phyloP scores from a whole-genome alignment of 2,113 vertebrate species.

The Pitta sordida region DNA sequence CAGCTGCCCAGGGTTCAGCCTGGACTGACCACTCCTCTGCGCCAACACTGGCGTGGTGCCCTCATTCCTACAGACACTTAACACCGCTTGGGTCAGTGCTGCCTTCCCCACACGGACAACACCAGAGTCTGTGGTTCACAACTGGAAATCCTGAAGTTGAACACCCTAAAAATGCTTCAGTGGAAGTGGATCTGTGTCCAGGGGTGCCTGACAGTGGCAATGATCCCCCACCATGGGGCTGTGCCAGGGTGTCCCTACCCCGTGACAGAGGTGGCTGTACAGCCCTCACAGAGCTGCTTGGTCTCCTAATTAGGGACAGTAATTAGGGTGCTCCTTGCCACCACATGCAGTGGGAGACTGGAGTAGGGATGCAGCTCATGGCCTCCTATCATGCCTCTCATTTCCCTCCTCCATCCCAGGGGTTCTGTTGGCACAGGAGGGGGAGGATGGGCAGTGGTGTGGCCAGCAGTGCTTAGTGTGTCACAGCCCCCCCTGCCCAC shows the following conservation, averaged over 20 bases:
- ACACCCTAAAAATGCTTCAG: background rate
- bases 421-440: background rate
- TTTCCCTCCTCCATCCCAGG: background rate
- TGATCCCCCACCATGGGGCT: accelerated
- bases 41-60: accelerated
- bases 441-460: background rate
- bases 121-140: background rate
- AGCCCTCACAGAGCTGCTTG: accelerated
- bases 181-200: background rate
- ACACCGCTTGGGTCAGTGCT: accelerated
- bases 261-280: background rate
- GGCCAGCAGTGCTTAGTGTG: background rate
- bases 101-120: background rate
- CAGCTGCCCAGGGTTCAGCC: background rate
- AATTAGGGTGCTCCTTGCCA: background rate
- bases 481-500: background rate
- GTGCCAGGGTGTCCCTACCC: background rate
- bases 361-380: background rate
- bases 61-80: background rate
- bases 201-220: background rate
- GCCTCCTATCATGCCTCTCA: background rate
- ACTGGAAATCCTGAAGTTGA: background rate
- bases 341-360: background rate
- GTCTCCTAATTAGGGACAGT: background rate
- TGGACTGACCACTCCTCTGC: background rate